A percentile compares a stretch with the other conserved stretches of the same genome.
These are phyloP conservation scores for Drosophila multiciliata DNA, from an alignment of 2,888 invertebrate genomes.

Conservation along the genomic window DNA sequence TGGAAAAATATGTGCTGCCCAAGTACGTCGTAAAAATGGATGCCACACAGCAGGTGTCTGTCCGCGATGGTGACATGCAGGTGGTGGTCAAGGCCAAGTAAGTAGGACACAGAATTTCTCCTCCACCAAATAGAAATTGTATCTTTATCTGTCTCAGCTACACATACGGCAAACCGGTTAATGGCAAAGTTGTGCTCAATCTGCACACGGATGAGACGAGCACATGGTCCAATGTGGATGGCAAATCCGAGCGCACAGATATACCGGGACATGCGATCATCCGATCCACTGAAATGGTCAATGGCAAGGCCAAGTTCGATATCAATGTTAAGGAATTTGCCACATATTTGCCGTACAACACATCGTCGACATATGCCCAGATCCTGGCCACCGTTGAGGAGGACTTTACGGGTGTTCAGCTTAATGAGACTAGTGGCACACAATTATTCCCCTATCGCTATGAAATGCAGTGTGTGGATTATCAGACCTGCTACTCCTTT, in stretches of 20 bases:
- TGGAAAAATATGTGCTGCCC: conserved; percentile 96
- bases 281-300: conserved; percentile 74
- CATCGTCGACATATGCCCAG: conserved; percentile 50
- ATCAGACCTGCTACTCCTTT: conserved; percentile 92
- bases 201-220: conserved; percentile 88
- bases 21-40: conserved; percentile 95
- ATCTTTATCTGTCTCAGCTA: conserved; percentile 86
- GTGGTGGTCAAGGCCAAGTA: conserved; percentile 88
- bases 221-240: conserved; percentile 34
- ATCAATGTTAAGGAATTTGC: conserved; percentile 77
- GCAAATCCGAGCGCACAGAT: conserved; percentile 24
- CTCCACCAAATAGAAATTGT: not conserved
- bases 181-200: conserved; percentile 93
- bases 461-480: conserved; percentile 89
- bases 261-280: conserved; percentile 64
- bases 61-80: conserved; percentile 91
- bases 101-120: conserved; percentile 38
- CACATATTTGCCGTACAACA: conserved; percentile 54
- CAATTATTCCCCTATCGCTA: conserved; percentile 92
- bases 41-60: conserved; percentile 92
- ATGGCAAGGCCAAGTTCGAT: conserved; percentile 82
- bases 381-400: conserved; percentile 96
- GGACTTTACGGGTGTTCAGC: conserved; percentile 91
- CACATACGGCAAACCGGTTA: conserved; percentile 90
- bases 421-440: conserved; percentile 91